Evolutionary conservation across 92 coral and sea anemone species (phyloP).

Genomic region (Siderastrea radians): DNA sequence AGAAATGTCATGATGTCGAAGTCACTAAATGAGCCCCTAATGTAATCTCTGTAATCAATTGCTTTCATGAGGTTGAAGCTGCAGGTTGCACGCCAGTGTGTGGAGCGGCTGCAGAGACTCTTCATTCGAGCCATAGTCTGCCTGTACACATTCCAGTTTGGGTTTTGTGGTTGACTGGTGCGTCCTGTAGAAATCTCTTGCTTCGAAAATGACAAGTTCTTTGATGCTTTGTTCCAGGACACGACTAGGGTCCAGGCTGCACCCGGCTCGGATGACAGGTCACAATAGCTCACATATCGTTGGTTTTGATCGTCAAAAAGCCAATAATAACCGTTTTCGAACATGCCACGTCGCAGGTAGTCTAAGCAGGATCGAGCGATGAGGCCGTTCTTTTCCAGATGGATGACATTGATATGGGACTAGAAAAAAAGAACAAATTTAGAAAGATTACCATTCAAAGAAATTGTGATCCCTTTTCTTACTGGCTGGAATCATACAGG

Average conservation of each 20-base stretch:
- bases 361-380: constrained; percentile 37
- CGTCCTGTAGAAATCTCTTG: background rate
- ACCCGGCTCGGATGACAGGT: constrained; percentile 29
- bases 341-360: constrained; percentile 5
- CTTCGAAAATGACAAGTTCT: background rate
- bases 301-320: background rate
- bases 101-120: background rate
- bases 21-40: no score
- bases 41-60: no score
- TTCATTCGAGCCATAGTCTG: constrained; percentile 21
- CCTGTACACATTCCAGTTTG: constrained; percentile 28
- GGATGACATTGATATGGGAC: background rate
- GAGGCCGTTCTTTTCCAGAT: background rate
- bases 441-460: background rate
- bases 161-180: constrained; percentile 19
- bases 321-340: constrained; percentile 2
- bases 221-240: background rate
- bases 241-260: no score
- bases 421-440: background rate
- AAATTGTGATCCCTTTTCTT: no score
- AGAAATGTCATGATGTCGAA: no score
- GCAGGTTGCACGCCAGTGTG: no score
- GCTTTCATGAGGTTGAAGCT: no score
- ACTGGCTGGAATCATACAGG: no score
- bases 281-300: constrained; percentile 35